Base-by-base conservation (phyloP, 30 jellyfish, hydroid and myxozoan genomes). In the Pseudorhiza aurosa region DNA sequence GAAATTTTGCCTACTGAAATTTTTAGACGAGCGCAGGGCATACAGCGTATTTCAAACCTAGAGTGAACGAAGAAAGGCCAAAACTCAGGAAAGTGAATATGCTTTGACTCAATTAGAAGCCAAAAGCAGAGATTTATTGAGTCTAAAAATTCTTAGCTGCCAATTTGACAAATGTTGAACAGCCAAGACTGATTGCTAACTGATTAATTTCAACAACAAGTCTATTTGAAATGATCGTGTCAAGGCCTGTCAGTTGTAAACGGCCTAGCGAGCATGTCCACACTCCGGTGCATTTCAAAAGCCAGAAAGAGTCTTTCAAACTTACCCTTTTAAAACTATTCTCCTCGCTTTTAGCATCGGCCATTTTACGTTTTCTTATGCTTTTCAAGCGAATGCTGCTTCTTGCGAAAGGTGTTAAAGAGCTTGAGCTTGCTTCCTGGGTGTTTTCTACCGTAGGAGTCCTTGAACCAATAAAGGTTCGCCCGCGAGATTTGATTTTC, bases 351-450 rank as follows among this genome's bases (percentile, higher is more conserved):
- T 68, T 46, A 27, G 29, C 45, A 43, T 78, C 94, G 1, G 97
- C 97, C 97, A 89, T 89, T 77, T 89, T 89, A 58, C 96, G 65
- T 56, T 89, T 89, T 24, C 97, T 87, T 85, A 89, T 71, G 46
- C 97, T 81, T 56, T 87, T 82, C 12, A 89, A 81, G 36, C 82
- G 82, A 47, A 89, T 93, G 58, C 95, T 83, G 46, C 88, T 73
- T 39, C 88, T 71, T 7, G 69, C 42, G 64, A 79, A 79, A 15
- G 91, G 91, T 22, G 91, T 10, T 32, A 33, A 33, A 33, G 46
- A 45, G 71, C 32, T 32, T 33, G 68, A 55, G 18, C 69, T 40
- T 9, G 37, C 91, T 49, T 79, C 91, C 80, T 63, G 83, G 91
- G 83, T 56, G 64, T 50, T 64, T 2, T 79, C 91, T 24, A 19